Evolutionary conservation across 2,113 vertebrate genomes (phyloP).

Genomic region (Chloropsis hardwickii): DNA sequence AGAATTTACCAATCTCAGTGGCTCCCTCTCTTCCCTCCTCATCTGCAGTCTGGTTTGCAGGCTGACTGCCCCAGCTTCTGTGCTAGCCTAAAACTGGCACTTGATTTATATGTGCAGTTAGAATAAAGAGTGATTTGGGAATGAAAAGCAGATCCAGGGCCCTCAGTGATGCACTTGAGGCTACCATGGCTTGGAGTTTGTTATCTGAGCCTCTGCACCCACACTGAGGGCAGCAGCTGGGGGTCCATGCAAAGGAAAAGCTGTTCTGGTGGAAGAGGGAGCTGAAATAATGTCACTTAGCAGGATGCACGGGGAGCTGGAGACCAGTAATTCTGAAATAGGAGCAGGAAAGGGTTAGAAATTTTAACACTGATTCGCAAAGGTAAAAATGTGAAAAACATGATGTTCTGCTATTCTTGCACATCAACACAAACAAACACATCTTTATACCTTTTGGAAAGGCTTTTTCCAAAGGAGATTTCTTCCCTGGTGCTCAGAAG

Average conservation of each 20-base stretch:
- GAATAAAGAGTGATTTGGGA: neutral
- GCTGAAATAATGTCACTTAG: neutral
- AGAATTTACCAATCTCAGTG: fast-evolving
- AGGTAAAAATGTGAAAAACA: neutral
- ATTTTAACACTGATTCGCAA: neutral
- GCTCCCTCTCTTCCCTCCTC: neutral
- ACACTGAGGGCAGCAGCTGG: neutral
- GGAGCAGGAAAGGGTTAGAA: neutral
- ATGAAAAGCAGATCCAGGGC: neutral
- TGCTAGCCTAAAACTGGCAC: neutral
- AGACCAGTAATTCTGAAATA: neutral
- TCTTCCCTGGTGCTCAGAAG: neutral
- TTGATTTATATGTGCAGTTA: neutral
- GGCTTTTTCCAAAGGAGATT: neutral
- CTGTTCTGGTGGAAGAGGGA: neutral
- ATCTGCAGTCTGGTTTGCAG: neutral
- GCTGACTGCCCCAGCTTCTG: neutral
- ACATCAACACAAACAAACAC: neutral
- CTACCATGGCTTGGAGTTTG: neutral
- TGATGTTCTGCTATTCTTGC: neutral
- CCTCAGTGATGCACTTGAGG: neutral
- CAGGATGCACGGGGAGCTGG: neutral
- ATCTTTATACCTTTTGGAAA: neutral
- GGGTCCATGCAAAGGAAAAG: neutral
- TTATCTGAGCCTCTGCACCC: neutral